Percentiles rank a stretch among this genome's conserved stretches.
These are phyloP conservation scores for Artibeus lituratus DNA, from an alignment of 2,797 vertebrate species.

Conservation along the genomic window DNA sequence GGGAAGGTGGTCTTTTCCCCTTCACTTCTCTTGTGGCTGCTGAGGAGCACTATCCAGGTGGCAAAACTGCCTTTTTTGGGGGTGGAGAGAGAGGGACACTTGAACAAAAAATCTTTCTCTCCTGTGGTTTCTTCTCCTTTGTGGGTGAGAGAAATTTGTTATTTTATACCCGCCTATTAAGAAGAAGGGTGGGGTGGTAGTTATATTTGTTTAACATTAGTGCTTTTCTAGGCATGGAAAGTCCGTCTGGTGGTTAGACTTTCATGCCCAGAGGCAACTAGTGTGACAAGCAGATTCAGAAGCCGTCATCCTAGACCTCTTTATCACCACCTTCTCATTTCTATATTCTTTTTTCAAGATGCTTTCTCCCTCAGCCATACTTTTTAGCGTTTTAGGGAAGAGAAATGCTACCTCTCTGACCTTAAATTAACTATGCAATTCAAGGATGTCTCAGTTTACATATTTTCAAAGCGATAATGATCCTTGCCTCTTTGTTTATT, in stretches of 20 bases:
- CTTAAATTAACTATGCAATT: slow-evolving; percentile 9
- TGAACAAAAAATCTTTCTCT: slow-evolving; percentile 40
- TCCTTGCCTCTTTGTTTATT: background rate
- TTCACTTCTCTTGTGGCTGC: slow-evolving; percentile 24
- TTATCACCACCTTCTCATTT: background rate
- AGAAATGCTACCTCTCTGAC: background rate
- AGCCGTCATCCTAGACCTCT: background rate
- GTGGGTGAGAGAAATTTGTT: background rate
- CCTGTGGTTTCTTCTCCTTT: slow-evolving; percentile 30
- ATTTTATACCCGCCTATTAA: slow-evolving; percentile 21
- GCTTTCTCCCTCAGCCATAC: background rate
- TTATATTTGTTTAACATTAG: slow-evolving; percentile 27
- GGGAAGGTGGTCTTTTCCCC: background rate
- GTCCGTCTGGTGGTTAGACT: background rate
- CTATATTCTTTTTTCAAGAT: background rate
- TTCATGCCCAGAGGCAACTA: background rate
- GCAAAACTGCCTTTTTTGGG: slow-evolving; percentile 23
- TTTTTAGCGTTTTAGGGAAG: background rate
- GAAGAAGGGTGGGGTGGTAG: background rate
- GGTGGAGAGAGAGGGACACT: background rate
- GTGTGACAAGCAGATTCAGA: background rate
- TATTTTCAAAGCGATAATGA: background rate
- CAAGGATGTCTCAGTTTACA: slow-evolving; percentile 24
- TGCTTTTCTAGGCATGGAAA: slow-evolving; percentile 35
- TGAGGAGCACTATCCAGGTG: background rate